Evolutionary conservation across 2,113 vertebrate genomes (phyloP), one percentile per base, ranked within the genome.

Genomic region (Bettongia penicillata): DNA sequence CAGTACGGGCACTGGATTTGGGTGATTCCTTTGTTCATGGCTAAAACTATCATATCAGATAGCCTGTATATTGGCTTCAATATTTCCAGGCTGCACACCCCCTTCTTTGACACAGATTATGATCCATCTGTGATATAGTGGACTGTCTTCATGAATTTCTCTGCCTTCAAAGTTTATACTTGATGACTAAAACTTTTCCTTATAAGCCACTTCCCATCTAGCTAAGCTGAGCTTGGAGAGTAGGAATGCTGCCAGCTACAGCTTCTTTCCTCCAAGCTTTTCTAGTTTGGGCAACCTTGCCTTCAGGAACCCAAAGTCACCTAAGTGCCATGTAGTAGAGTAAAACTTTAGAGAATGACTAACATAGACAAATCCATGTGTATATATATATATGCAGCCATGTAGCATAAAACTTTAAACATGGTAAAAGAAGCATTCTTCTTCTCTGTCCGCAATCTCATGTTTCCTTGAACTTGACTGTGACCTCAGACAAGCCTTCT

Each of bases 401-500:
- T 84, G 68, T 43, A 84, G n/a, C 68, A 84, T 84, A 43, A 84
- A 84, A 84, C n/a, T 84, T 84, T 84, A 22, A 84, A 84, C 68
- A 43, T 23, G 19, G 68, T 43, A 84, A 84, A 77, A 77, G 68
- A 77, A n/a, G 14, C 37, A n/a, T n/a, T n/a, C n/a, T n/a, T n/a
- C n/a, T n/a, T n/a, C n/a, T n/a, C 37, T 22, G 6, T 84, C 37
- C 16, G 23, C 19, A 8, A 84, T 43, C n/a, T 84, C n/a, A 23
- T 43, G 43, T 22, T 84, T 84, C 19, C n/a, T 43, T 84, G 68
- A 43, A 23, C 19, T 43, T 11, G 91, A 91, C 95, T 92, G 96
- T 96, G 97, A 96, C 92, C n/a, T 47, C 1, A 28, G 95, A 97
- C 96, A 97, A 91, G 48, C 0, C 0, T 95, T 92, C 84, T 91